Base-by-base conservation (phyloP, 2,113 vertebrate genomes). In the Nothoprocta perdicaria region DNA sequence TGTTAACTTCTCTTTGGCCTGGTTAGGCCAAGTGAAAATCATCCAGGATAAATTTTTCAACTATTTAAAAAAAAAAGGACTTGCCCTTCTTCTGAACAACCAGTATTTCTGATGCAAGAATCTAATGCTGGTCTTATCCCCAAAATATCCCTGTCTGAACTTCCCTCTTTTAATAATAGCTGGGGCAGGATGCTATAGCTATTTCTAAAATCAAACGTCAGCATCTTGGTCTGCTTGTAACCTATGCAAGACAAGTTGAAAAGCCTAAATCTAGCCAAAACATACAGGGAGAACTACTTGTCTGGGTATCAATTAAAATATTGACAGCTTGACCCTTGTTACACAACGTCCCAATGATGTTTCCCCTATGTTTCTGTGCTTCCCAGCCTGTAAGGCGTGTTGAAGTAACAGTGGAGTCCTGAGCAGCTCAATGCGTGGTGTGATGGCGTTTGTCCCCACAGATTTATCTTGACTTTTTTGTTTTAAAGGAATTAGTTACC, bases 301-400 rank as follows among this genome's bases (percentile, higher is more conserved):
- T 6, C 31, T 21, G 52, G 45, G 4, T 41, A 27, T 6, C 26
- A 58, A 57, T 10, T 22, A 2, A 46, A 60, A 33, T 58, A 67
- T 41, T 79, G 38, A 50, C 60, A 23, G 21, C n/a, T 24, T 17
- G 33, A 61, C 14, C 61, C 18, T 22, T 16, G 6, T 6, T 29
- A 53, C 14, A 35, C 52, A 33, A 63, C 58, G 13, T 16, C 52
- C n/a, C 73, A 77, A 12, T 4, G 19, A 38, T 0, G 0, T 26
- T 55, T 40, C 17, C 41, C 31, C 17, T 4, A 10, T 38, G 12
- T 38, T 9, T 12, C 67, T 46, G 3, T 31, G 38, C 16, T 72
- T 43, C 29, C 67, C n/a, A 50, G 22, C 10, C 46, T 21, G 12
- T 38, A 63, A 63, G 53, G n/a, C 8, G 19, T 8, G 14, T 35